Evolutionary conservation across 2,113 vertebrate genomes (phyloP).

Genomic region (Electrona antarctica): DNA sequence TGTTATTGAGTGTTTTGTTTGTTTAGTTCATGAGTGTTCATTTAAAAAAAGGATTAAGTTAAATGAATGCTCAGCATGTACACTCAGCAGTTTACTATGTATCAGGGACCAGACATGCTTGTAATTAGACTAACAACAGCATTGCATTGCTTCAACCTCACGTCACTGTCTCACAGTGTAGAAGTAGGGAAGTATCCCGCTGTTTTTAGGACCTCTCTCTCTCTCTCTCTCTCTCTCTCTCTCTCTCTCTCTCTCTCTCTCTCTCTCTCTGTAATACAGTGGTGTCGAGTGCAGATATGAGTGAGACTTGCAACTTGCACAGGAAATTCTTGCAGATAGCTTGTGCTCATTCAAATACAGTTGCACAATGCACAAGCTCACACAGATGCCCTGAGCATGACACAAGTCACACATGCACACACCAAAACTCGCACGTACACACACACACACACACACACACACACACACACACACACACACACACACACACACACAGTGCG

Average conservation of each 20-base stretch:
- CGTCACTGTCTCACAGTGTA: not conserved
- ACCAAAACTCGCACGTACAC: not conserved
- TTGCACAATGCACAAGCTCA: conserved; percentile 36
- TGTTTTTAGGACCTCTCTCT: not conserved
- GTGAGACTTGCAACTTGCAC: not conserved
- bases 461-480: conserved; percentile 9
- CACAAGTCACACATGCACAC: conserved; percentile 2
- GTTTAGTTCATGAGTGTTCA: not conserved
- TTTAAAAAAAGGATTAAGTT: not conserved
- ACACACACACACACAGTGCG: conserved; percentile 2
- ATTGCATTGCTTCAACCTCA: not conserved
- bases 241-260: not conserved
- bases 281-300: not conserved
- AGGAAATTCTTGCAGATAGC: conserved; percentile 18
- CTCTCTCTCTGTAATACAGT: not conserved
- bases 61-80: no score
- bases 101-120: not conserved
- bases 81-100: no score
- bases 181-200: conserved; percentile 5
- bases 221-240: not conserved
- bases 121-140: not conserved
- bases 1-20: conserved; percentile 42
- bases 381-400: conserved; percentile 26
- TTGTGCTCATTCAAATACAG: not conserved
- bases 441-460: not conserved